Evolutionary conservation across 1,140 invertebrate genomes (phyloP), one percentile per base, ranked within the genome.

Genomic region (Neuroterus valhalla): DNA sequence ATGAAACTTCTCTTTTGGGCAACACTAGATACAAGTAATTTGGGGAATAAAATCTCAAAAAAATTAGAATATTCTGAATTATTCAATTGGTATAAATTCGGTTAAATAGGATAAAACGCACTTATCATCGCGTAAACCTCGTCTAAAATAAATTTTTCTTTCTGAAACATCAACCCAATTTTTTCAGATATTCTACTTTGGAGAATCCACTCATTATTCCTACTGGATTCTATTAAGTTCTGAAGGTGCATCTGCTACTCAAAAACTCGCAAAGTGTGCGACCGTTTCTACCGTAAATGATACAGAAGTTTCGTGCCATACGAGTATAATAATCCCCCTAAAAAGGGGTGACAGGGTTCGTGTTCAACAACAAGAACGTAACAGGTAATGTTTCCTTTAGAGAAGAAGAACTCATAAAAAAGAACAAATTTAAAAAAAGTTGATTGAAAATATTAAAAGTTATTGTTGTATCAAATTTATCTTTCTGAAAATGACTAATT

Each of bases 181-280:
- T 46, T 75, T 72, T 17, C 68, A 89, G 88, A 88, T 89, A 71
- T 87, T 84, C 76, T 89, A 89, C 72, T 85, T 84, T 66, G 86
- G 86, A 2, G 80, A 87, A 23, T 77, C 75, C 38, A 82, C 72
- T 0, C 83, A 85, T 74, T 85, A 85, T 78, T 88, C 87, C 0
- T 89, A 88, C 67, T 87, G 86, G 86, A 81, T 88, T 70, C 46
- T 89, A 38, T 68, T 88, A 68, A 85, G 62, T 44, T 86, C 86
- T 10, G 84, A 88, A 67, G 85, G 86, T 45, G 67, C 82, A 2
- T 87, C 84, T 2, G 74, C 23, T 0, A 77, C 83, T 4, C 76
- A 82, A 72, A 85, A 83, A 38, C 70, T 89, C 5, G 80, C 83
- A 3, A 88, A 84, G 77, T 89, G 86, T 69, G 83, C 87, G 0